phyloP scores from a whole-genome alignment of 2,797 vertebrate species.

The Alfaro cultratus region DNA sequence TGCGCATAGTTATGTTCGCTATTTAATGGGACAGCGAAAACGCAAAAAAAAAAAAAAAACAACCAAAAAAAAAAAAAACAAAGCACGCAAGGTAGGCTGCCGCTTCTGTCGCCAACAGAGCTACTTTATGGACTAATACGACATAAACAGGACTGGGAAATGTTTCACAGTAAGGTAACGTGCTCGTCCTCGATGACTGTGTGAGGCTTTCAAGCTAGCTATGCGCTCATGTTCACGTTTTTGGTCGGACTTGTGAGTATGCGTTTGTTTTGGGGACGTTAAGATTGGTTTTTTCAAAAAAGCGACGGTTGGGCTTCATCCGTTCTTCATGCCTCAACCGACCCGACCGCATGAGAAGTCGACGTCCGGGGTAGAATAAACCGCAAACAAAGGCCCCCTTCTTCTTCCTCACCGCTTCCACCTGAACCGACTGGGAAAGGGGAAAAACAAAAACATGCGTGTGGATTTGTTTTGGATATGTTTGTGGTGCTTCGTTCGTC shows the following conservation, averaged over 20 bases:
- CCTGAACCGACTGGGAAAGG: constrained; percentile 55
- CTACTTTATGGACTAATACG: constrained; percentile 69
- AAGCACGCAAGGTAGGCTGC: constrained; percentile 76
- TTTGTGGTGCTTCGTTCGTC: constrained; percentile 72
- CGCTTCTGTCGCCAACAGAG: constrained; percentile 67
- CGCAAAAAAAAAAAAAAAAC: constrained; percentile 44
- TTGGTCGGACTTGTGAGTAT: constrained; percentile 25
- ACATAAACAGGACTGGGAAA: constrained; percentile 53
- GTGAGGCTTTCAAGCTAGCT: constrained; percentile 18
- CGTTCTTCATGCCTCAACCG: constrained; percentile 52
- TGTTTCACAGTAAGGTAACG: constrained; percentile 50
- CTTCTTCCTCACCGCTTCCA: constrained; percentile 26
- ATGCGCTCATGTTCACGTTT: constrained; percentile 4
- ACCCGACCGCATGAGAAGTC: constrained; percentile 71
- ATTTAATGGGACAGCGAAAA: constrained; percentile 78
- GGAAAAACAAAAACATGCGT: constrained; percentile 67
- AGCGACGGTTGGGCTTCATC: constrained; percentile 55
- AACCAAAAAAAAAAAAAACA: constrained; percentile 44
- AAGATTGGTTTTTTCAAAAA: constrained; percentile 46
- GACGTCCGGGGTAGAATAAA: constrained; percentile 61
- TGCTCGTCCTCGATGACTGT: constrained; percentile 13
- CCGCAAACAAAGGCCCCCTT: constrained; percentile 46
- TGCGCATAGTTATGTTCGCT: constrained; percentile 23
- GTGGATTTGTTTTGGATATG: constrained; percentile 72
- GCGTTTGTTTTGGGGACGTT: constrained; percentile 23